phyloP scores from a whole-genome alignment of 1,140 invertebrate genomes.

The Daktulosphaira vitifoliae region DNA sequence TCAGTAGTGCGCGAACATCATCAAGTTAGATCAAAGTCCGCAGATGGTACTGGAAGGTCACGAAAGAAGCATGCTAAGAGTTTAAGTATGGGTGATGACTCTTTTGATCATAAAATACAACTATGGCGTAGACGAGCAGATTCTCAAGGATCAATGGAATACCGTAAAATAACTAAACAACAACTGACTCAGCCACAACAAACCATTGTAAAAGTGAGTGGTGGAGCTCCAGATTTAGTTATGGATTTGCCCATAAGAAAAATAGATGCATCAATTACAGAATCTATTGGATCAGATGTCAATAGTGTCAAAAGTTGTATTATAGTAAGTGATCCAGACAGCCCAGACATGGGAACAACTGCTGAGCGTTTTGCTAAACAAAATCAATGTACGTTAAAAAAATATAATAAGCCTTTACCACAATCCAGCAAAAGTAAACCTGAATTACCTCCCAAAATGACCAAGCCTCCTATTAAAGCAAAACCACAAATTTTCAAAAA shows the following conservation, averaged over 20 bases:
- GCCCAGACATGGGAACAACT: conserved; percentile 60
- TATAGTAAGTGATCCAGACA: conserved; percentile 48
- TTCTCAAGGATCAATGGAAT: conserved; percentile 47
- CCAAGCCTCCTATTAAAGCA: conserved; percentile 62
- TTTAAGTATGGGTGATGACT: conserved; percentile 44
- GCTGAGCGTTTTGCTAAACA: conserved; percentile 66
- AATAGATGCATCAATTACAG: background rate
- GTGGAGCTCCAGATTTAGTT: conserved; percentile 70
- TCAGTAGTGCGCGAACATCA: background rate
- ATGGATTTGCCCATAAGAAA: conserved; percentile 61
- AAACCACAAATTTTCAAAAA: conserved; percentile 65
- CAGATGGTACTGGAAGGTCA: conserved; percentile 4
- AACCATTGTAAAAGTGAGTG: background rate
- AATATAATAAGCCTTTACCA: conserved; percentile 51
- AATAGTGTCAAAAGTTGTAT: conserved; percentile 39
- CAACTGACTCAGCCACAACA: background rate
- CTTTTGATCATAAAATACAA: conserved; percentile 49
- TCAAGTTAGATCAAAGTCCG: background rate
- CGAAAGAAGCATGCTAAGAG: conserved; percentile 45
- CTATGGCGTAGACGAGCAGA: conserved; percentile 54
- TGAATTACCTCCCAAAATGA: conserved; percentile 32
- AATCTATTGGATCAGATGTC: conserved; percentile 35
- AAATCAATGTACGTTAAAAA: conserved; percentile 73
- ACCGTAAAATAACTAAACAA: conserved; percentile 33
- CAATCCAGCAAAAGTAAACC: conserved; percentile 44